Evolutionary conservation across 2,888 invertebrate species (phyloP), one percentile per base, ranked within the genome.

Genomic region (Tetheella fluctuosa): DNA sequence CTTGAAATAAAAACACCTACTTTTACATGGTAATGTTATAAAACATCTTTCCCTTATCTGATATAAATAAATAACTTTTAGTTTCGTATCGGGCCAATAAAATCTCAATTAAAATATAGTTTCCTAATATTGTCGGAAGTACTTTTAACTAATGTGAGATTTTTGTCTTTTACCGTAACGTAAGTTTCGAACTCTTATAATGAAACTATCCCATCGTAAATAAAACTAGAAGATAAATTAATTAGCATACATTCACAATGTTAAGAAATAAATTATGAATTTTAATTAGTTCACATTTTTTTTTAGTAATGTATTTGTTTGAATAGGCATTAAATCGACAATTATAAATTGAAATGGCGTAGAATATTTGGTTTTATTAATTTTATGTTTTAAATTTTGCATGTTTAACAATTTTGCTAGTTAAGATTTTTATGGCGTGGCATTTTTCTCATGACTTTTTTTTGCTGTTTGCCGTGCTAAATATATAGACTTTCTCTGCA

Each of bases 101-200:
- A 56, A 59, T 23, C 15, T 25, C 52, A 52, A 59, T 59, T 56
- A 59, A 59, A 59, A 30, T 37, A 59, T 54, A 42, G 62, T 66
- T 73, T 70, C 67, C 70, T 68, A 61, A 61, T 39, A 68, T 52
- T 64, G 70, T 76, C 81, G 81, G 83, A 83, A 79, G 77, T n/a
- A 60, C 68, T 64, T 62, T 67, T 71, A 70, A 81, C 69, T 73
- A 73, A 82, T 76, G 84, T 82, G 81, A 76, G 80, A 81, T 73
- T 70, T 77, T 71, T 63, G 57, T 59, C 64, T 69, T 75, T 77
- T 70, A 77, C 75, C 74, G 76, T 76, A 75, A 61, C 63, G 13
- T 48, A 1, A 48, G 63, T 63, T 67, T 64, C 62, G 54, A 60
- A 59, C 57, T 63, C 63, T 58, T 61, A 70, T 70, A 68, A 67